A percentile compares a stretch with the other conserved stretches of the same genome.
Evolutionary conservation across 2,888 invertebrate species (phyloP).

Genomic region (Alsophila aescularia): DNA sequence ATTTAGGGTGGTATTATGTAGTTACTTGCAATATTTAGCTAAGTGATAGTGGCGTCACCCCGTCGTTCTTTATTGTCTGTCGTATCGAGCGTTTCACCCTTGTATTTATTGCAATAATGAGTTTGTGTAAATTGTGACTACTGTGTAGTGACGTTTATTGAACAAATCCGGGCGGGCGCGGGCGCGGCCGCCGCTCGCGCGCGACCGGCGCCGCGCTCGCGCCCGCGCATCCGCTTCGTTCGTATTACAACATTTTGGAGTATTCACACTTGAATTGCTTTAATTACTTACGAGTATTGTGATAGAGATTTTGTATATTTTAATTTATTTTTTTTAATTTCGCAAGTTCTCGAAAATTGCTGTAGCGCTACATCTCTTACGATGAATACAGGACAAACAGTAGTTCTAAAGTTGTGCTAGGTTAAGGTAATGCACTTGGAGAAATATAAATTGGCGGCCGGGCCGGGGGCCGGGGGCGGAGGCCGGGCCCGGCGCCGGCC

Average conservation of each 20-base stretch:
- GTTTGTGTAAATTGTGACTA: slow-evolving; percentile 65
- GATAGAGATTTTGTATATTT: slow-evolving; percentile 85
- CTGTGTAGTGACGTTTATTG: slow-evolving; percentile 64
- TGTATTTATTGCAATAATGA: slow-evolving; percentile 63
- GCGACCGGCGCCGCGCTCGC: slow-evolving; percentile 19
- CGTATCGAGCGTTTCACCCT: slow-evolving; percentile 50
- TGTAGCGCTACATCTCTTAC: slow-evolving; percentile 80
- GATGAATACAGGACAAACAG: slow-evolving; percentile 64
- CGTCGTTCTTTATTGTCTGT: slow-evolving; percentile 39
- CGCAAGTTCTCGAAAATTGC: slow-evolving; percentile 77
- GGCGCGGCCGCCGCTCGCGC: slow-evolving; percentile 28
- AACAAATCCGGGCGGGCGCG: slow-evolving; percentile 29
- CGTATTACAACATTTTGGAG: slow-evolving; percentile 77
- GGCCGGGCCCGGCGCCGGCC: slow-evolving; percentile 41
- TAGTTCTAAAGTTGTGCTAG: slow-evolving; percentile 80
- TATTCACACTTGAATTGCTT: slow-evolving; percentile 84
- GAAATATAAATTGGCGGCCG: slow-evolving; percentile 62
- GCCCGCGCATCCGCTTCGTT: slow-evolving; percentile 33
- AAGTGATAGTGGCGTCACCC: slow-evolving; percentile 69
- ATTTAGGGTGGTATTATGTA: slow-evolving; percentile 73
- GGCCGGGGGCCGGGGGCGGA: no score
- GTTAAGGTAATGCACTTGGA: slow-evolving; percentile 74
- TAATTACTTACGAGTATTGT: slow-evolving; percentile 85
- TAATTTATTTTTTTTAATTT: slow-evolving; percentile 84
- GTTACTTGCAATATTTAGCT: slow-evolving; percentile 79